These are phyloP conservation scores for Frankliniella intonsa DNA, from an alignment of 2,888 invertebrate species.

Conservation along the genomic window DNA sequence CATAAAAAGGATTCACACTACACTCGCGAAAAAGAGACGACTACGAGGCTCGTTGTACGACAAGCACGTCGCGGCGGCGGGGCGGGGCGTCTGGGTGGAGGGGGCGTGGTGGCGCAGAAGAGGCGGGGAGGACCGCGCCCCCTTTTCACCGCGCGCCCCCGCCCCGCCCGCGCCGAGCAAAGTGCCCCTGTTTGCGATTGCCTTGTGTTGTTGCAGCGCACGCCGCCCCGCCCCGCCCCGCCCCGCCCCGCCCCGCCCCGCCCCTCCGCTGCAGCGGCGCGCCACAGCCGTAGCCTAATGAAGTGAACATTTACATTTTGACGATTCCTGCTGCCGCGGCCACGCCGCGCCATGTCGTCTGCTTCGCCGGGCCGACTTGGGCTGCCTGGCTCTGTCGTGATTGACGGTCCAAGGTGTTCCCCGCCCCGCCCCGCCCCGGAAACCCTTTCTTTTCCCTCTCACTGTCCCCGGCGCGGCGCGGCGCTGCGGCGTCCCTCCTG, in stretches of 20 bases:
- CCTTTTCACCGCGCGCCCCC: too few species aligned
- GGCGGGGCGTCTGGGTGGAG: background rate
- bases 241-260: too few species aligned
- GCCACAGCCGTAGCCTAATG: background rate
- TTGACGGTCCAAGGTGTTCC: slow-evolving; percentile 8
- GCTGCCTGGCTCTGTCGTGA: slow-evolving; percentile 27
- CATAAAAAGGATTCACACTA: slow-evolving; percentile 27
- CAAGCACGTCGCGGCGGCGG: background rate
- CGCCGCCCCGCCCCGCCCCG: background rate
- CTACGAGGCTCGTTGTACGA: slow-evolving; percentile 2
- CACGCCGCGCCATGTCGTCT: background rate
- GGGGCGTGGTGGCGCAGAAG: too few species aligned
- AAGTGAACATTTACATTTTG: slow-evolving; percentile 23
- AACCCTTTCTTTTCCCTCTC: background rate
- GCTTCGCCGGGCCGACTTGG: too few species aligned
- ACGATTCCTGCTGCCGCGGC: background rate
- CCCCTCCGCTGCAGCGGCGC: background rate
- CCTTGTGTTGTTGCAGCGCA: background rate
- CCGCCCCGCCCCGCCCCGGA: slow-evolving; percentile 30
- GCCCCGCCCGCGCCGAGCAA: background rate
- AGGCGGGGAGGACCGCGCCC: too few species aligned
- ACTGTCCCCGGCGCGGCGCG: slow-evolving; percentile 37
- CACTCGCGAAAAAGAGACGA: slow-evolving; percentile 1
- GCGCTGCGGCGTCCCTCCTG: slow-evolving; percentile 50
- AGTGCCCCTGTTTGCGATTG: slow-evolving; percentile 16